Evolutionary conservation across 37 sponge, comb jelly and placozoan species (phyloP).

Genomic region (Haliclona indistincta): DNA sequence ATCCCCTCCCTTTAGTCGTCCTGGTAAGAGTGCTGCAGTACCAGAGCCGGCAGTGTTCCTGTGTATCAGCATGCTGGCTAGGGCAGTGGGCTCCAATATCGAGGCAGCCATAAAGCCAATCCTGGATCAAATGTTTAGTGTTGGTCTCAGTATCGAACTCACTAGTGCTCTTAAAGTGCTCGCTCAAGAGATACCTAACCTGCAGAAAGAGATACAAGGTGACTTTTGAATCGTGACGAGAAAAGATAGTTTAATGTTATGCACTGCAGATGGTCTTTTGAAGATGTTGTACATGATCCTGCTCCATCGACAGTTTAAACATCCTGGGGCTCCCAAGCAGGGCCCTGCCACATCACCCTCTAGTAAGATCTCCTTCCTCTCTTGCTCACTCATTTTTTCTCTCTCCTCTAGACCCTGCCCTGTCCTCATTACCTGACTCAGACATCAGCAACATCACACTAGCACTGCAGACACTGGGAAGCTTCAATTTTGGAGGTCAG

Average conservation of each 20-base stretch:
- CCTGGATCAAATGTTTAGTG: constrained; percentile 73
- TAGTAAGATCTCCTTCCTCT: not conserved
- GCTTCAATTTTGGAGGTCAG: constrained; percentile 81
- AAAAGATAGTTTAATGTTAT: not conserved
- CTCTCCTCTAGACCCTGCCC: constrained; percentile 7
- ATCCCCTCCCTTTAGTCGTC: constrained; percentile 1
- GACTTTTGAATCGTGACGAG: not conserved
- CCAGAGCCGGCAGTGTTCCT: constrained; percentile 73
- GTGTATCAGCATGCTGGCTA: constrained; percentile 85
- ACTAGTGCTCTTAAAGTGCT: constrained; percentile 62
- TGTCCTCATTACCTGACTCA: constrained; percentile 22
- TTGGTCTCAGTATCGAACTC: constrained; percentile 64
- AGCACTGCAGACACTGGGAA: constrained; percentile 79
- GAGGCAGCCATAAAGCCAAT: constrained; percentile 48
- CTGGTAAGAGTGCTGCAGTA: constrained; percentile 4
- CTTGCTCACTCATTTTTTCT: not conserved
- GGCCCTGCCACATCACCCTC: not conserved
- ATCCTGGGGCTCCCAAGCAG: constrained; percentile 73
- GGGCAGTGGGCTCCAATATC: constrained; percentile 61
- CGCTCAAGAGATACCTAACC: constrained; percentile 52
- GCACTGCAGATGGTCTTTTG: constrained; percentile 70
- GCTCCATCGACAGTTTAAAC: constrained; percentile 58
- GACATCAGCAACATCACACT: constrained; percentile 68
- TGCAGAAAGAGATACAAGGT: constrained; percentile 78
- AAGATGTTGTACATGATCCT: constrained; percentile 77